These are phyloP conservation scores for Eupithecia subfuscata DNA, from an alignment of 2,888 invertebrate species.

Conservation along the genomic window DNA sequence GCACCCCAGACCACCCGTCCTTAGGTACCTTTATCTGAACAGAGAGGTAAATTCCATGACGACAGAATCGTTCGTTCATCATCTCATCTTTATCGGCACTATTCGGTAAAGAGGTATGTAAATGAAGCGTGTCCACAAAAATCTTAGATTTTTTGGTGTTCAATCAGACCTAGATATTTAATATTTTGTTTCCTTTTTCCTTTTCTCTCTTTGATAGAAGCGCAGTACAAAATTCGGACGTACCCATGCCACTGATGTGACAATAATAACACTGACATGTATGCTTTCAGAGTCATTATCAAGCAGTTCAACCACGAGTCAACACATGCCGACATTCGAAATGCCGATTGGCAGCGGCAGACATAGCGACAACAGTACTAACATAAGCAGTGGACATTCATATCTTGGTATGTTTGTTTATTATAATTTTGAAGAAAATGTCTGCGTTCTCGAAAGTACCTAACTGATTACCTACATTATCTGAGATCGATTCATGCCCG, in stretches of 20 bases:
- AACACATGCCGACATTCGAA: slow-evolving; percentile 71
- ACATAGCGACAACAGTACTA: slow-evolving; percentile 62
- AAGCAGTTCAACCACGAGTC: slow-evolving; percentile 85
- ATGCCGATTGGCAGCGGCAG: slow-evolving; percentile 57
- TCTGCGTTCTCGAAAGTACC: not conserved
- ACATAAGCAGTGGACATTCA: slow-evolving; percentile 57
- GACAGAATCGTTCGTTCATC: slow-evolving; percentile 45
- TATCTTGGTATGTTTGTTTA: slow-evolving; percentile 54
- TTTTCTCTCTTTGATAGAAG: not conserved
- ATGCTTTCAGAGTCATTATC: slow-evolving; percentile 81
- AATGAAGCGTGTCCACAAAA: not conserved
- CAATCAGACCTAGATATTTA: not conserved
- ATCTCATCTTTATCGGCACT: not conserved
- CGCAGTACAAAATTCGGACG: not conserved
- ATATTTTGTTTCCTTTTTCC: not conserved
- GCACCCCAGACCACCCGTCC: slow-evolving; percentile 76
- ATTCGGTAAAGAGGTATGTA: not conserved
- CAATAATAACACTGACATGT: not conserved
- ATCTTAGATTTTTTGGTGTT: not conserved
- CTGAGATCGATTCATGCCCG: not conserved
- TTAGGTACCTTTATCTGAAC: slow-evolving; percentile 72
- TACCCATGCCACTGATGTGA: not conserved
- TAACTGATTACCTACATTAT: not conserved
- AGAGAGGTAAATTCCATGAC: slow-evolving; percentile 31
- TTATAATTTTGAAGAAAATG: not conserved